These are phyloP conservation scores for Heteromurus nitidus DNA, from an alignment of 2,888 invertebrate genomes.

Conservation along the genomic window DNA sequence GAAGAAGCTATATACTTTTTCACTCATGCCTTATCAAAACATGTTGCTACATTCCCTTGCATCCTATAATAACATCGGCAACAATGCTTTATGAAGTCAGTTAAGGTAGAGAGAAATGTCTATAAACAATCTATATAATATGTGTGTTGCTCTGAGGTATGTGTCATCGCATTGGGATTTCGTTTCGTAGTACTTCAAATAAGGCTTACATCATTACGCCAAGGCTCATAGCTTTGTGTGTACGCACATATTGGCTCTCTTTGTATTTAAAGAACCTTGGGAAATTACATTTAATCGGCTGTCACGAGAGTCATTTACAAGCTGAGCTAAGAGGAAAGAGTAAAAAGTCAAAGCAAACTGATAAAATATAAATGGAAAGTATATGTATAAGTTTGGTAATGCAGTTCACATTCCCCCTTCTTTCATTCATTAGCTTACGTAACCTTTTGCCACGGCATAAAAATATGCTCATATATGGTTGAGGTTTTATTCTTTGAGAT, in stretches of 20 bases:
- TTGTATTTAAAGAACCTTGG: constrained; percentile 48
- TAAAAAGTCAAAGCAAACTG: constrained; percentile 6
- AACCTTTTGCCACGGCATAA: not conserved
- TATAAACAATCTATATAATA: no score
- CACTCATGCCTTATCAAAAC: no score
- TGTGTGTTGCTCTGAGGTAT: no score
- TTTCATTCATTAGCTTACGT: constrained; percentile 25
- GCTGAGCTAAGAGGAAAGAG: not conserved
- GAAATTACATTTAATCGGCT: constrained; percentile 57
- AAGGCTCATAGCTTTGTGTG: not conserved
- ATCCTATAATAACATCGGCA: no score
- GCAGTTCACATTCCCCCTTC: not conserved
- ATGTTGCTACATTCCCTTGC: no score
- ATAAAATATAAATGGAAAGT: constrained; percentile 9
- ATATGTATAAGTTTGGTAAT: not conserved
- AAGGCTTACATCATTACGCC: constrained; percentile 23
- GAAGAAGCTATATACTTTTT: no score
- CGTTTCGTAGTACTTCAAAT: constrained; percentile 35
- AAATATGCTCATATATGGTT: no score
- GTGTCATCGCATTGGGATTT: no score
- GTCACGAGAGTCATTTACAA: constrained; percentile 43
- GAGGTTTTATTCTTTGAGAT: constrained; percentile 36
- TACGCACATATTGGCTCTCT: not conserved
- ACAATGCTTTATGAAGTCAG: no score
- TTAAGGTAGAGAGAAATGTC: no score